These are phyloP conservation scores for Brachionus calyciflorus DNA, from an alignment of 1,140 invertebrate species.

Conservation along the genomic window DNA sequence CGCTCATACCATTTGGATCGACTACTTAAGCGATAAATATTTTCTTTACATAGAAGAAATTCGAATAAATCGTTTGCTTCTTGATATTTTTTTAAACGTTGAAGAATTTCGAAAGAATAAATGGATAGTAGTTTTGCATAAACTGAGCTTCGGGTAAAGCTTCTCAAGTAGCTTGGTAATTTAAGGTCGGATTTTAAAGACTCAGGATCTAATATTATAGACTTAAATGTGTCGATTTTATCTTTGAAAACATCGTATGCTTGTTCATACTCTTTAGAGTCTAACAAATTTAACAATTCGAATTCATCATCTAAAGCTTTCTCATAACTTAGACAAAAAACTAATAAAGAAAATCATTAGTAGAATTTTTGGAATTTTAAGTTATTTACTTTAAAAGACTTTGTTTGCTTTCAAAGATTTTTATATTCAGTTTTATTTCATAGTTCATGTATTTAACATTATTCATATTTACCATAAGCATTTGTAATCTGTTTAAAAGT, in stretches of 20 bases:
- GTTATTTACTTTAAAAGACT: slow-evolving; percentile 44
- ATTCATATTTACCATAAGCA: slow-evolving; percentile 63
- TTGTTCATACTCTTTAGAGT: slow-evolving; percentile 54
- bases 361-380: not conserved
- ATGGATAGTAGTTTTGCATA: slow-evolving; percentile 58
- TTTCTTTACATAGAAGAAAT: slow-evolving; percentile 59
- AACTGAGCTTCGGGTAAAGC: slow-evolving; percentile 61
- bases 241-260: slow-evolving; percentile 50
- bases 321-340: slow-evolving; percentile 50
- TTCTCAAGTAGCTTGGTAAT: slow-evolving; percentile 61
- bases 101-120: slow-evolving; percentile 61
- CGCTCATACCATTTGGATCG: slow-evolving; percentile 64
- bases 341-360: no score
- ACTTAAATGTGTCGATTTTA: slow-evolving; percentile 14
- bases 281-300: slow-evolving; percentile 52
- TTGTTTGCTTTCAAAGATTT: slow-evolving; percentile 60
- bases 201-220: not conserved
- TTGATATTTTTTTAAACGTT: slow-evolving; percentile 60
- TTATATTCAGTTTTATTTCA: slow-evolving; percentile 56
- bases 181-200: slow-evolving; percentile 52
- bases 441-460: slow-evolving; percentile 62
- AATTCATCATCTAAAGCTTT: slow-evolving; percentile 53
- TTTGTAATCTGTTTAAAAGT: slow-evolving; percentile 55
- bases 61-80: slow-evolving; percentile 61
- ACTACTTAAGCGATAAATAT: slow-evolving; percentile 58